These are phyloP conservation scores for Anolis carolinensis DNA, from an alignment of 2,113 vertebrate genomes.

Conservation along the genomic window DNA sequence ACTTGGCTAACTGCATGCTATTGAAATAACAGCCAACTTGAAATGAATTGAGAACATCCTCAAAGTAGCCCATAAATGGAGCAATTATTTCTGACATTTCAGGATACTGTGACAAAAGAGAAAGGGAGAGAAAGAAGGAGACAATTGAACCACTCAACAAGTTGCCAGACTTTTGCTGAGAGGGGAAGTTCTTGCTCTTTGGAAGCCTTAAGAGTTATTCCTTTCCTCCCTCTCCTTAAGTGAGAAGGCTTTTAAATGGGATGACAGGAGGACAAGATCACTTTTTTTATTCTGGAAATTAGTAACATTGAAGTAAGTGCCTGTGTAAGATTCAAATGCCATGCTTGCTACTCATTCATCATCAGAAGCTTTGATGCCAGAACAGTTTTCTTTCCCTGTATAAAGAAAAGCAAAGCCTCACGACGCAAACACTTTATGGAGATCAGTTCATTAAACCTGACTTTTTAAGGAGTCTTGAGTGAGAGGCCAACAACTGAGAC, in stretches of 20 bases:
- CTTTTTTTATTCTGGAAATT: slow-evolving; percentile 6
- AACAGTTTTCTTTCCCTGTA: not conserved
- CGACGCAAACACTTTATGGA: not conserved
- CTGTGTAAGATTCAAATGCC: not conserved
- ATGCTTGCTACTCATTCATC: not conserved
- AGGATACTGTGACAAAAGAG: not conserved
- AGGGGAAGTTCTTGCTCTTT: not conserved
- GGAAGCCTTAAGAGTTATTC: not conserved
- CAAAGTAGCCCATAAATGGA: slow-evolving; percentile 39
- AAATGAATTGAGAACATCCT: slow-evolving; percentile 16
- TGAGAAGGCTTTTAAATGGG: not conserved
- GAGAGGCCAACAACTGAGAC: not conserved
- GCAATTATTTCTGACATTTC: slow-evolving; percentile 26
- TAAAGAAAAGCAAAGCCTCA: not conserved
- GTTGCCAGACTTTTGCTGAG: accelerated
- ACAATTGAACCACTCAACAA: not conserved
- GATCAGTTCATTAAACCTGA: not conserved
- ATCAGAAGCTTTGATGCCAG: not conserved
- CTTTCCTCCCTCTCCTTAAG: not conserved
- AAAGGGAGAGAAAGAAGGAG: no score
- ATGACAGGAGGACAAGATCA: slow-evolving; percentile 10
- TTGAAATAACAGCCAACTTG: not conserved
- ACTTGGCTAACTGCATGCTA: not conserved
- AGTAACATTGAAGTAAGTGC: not conserved
- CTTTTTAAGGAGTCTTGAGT: not conserved